Evolutionary conservation across 1,140 invertebrate genomes (phyloP).

Genomic region (Drosophila nigrodunni): DNA sequence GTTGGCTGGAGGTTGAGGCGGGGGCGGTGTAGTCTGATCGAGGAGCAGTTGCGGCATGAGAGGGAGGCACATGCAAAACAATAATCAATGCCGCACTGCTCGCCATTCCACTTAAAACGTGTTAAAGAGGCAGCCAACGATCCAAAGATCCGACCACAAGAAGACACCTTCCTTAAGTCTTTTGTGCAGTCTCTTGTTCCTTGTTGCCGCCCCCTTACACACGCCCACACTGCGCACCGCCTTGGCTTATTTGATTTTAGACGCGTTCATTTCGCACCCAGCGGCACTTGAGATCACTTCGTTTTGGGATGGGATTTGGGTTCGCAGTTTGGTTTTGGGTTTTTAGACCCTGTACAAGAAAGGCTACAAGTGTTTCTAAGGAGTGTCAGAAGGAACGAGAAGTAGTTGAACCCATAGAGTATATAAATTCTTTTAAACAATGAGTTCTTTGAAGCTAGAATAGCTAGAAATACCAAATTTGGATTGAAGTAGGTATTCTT

Average conservation of each 20-base stretch:
- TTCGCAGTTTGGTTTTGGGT: constrained; percentile 19
- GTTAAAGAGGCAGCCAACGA: constrained; percentile 70
- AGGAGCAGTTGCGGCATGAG: not conserved
- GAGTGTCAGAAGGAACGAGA: too few relatives aligned
- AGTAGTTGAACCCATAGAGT: too few relatives aligned
- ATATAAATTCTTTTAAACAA: too few relatives aligned
- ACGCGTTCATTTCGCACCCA: constrained; percentile 70
- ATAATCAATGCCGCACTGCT: constrained; percentile 70
- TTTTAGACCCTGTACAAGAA: not conserved
- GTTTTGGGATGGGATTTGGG: constrained; percentile 6
- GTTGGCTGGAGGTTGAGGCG: not conserved
- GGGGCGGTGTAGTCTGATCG: not conserved
- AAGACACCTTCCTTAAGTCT: not conserved
- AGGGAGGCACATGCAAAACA: constrained; percentile 69
- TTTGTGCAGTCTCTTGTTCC: not conserved
- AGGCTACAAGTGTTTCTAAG: too few relatives aligned
- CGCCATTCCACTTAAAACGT: constrained; percentile 77
- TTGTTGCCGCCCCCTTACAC: constrained; percentile 10
- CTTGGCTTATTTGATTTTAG: constrained; percentile 81
- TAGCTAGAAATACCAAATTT: too few relatives aligned
- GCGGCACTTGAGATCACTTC: constrained; percentile 50
- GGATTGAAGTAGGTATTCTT: too few relatives aligned
- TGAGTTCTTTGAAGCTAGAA: too few relatives aligned
- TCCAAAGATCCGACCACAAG: constrained; percentile 33
- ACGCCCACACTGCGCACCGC: constrained; percentile 69